A percentile compares a stretch with the other conserved stretches of the same genome.
These are phyloP conservation scores for Drosophila lacertosa DNA, from an alignment of 1,140 invertebrate species.

Conservation along the genomic window DNA sequence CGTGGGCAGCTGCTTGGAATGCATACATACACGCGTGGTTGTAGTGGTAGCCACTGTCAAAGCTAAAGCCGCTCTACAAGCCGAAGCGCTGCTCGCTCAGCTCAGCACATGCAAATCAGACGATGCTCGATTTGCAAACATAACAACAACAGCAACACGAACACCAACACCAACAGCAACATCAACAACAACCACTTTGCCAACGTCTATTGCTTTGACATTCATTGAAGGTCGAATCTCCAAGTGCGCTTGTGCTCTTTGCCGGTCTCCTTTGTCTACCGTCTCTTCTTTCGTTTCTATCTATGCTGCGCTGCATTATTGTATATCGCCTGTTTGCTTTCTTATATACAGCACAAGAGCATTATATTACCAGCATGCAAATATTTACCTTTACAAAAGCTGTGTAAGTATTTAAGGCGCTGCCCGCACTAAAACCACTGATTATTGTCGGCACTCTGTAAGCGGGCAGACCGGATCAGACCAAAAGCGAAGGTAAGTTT, in stretches of 20 bases:
- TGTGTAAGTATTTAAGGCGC: conserved; percentile 18
- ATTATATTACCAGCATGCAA: conserved; percentile 13
- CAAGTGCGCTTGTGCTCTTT: conserved; percentile 9
- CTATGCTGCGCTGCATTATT: neutral
- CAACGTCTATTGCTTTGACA: conserved; percentile 55
- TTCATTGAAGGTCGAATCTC: conserved; percentile 64
- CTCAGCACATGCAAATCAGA: conserved; percentile 57
- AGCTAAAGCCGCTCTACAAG: no score
- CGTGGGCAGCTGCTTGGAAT: no score
- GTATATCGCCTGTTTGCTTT: conserved; percentile 2
- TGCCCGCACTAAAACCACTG: neutral
- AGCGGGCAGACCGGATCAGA: neutral
- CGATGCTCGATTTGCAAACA: conserved; percentile 57
- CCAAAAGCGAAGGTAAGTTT: conserved; percentile 1
- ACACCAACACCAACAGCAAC: conserved; percentile 21
- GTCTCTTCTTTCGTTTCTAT: neutral
- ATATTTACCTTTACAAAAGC: no score
- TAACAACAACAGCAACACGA: conserved; percentile 22
- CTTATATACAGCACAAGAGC: neutral
- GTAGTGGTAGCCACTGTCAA: no score
- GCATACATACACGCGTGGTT: no score
- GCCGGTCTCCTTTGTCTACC: conserved; percentile 2
- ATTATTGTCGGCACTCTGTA: conserved; percentile 4
- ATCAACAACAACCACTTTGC: conserved; percentile 22
- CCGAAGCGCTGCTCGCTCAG: conserved; percentile 1